A percentile compares a stretch with the other conserved stretches of the same genome.
Evolutionary conservation across 1,140 invertebrate genomes (phyloP).

Genomic region (Neotoxoptera formosana): DNA sequence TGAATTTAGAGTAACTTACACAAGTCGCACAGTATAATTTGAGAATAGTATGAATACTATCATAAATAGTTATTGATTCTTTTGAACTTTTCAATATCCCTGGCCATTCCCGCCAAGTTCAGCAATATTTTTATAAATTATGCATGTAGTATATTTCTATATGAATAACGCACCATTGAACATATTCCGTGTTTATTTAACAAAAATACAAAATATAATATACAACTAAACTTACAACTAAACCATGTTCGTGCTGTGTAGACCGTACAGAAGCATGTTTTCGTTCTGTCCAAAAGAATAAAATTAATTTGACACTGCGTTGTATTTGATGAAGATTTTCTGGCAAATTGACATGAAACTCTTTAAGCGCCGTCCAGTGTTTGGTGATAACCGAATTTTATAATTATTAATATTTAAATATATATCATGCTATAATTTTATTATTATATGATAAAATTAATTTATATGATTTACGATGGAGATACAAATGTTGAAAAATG

Average conservation of each 20-base stretch:
- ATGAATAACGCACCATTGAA: neutral
- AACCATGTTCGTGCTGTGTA: neutral
- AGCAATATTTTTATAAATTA: neutral
- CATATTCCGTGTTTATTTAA: no score
- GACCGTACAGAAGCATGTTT: neutral
- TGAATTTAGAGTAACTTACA: no score
- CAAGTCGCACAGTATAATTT: no score
- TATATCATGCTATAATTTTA: neutral
- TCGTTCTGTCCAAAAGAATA: neutral
- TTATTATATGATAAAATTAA: no score
- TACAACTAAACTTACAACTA: neutral
- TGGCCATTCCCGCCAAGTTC: neutral
- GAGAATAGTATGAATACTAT: no score
- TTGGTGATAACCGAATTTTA: constrained; percentile 7
- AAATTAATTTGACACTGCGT: neutral
- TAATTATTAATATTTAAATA: neutral
- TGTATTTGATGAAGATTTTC: neutral
- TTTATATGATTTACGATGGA: neutral
- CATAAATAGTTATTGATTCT: no score
- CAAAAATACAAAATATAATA: neutral
- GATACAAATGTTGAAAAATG: neutral
- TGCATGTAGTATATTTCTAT: neutral
- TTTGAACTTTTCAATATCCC: neutral
- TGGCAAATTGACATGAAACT: neutral
- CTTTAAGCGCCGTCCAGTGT: neutral